These are phyloP conservation scores for Drosophila nasuta DNA, from an alignment of 1,140 invertebrate genomes.

Conservation along the genomic window DNA sequence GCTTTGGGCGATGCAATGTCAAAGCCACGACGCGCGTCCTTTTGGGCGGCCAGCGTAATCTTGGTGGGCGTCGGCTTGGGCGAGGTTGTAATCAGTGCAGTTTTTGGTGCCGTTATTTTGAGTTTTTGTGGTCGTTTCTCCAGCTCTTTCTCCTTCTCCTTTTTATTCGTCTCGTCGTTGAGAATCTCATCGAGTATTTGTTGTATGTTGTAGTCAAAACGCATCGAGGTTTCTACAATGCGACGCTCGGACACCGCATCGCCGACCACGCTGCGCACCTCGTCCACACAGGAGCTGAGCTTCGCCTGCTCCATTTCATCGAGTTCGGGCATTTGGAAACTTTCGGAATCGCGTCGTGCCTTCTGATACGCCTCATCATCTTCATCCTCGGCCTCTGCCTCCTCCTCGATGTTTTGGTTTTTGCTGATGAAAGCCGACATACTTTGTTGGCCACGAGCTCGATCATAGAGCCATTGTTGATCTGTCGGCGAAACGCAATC, in stretches of 20 bases:
- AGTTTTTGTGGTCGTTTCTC: constrained; percentile 29
- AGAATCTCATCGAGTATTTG: constrained; percentile 90
- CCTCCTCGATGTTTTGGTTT: constrained; percentile 91
- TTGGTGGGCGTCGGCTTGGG: constrained; percentile 59
- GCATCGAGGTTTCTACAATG: constrained; percentile 88
- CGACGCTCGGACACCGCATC: constrained; percentile 90
- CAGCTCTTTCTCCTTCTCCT: constrained; percentile 42
- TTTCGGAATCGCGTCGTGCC: constrained; percentile 77
- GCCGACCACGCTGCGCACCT: constrained; percentile 92
- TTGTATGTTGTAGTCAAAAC: constrained; percentile 90
- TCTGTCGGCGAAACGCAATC: constrained; percentile 94
- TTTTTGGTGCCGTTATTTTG: constrained; percentile 22
- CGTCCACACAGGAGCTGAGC: constrained; percentile 93
- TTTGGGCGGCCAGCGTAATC: constrained; percentile 52
- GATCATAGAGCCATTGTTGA: constrained; percentile 94
- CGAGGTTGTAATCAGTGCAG: constrained; percentile 20
- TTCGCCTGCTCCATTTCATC: constrained; percentile 89
- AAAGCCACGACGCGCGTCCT: constrained; percentile 85
- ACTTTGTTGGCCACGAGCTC: constrained; percentile 88
- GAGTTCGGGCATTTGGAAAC: constrained; percentile 86
- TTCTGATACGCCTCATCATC: constrained; percentile 71
- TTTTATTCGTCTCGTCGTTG: constrained; percentile 83
- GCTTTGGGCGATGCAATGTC: constrained; percentile 81
- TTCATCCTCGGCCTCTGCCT: constrained; percentile 86
- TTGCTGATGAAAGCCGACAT: constrained; percentile 90